Conservation (phyloP, 2,113 vertebrate genomes). For the Chaetops frenatus region DNA sequence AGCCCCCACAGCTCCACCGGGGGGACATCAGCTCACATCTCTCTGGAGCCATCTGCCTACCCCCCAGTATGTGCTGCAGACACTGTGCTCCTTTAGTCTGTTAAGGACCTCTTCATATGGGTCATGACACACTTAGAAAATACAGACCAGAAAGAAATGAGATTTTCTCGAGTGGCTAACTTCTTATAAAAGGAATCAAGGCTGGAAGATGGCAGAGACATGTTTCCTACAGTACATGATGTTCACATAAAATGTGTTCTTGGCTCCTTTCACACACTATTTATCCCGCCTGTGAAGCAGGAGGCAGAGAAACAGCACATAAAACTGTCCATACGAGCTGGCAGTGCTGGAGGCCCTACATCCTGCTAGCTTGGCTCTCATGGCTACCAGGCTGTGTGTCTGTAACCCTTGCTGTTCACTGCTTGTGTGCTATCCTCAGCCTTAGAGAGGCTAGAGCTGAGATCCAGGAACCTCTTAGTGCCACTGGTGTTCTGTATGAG, state of each 20-base stretch:
- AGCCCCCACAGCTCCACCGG: background rate
- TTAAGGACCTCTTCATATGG: background rate
- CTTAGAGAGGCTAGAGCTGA: background rate
- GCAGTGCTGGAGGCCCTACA: background rate
- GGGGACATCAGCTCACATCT: background rate
- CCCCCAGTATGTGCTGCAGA: background rate
- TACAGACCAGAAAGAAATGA: background rate
- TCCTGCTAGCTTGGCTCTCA: background rate
- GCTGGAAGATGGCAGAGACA: constrained; percentile 33
- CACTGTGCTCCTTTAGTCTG: background rate
- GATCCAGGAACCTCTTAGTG: background rate
- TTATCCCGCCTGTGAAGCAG: background rate
- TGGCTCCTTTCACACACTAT: background rate
- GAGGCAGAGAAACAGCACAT: constrained; percentile 2
- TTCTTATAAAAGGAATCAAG: background rate
- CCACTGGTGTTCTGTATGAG: background rate
- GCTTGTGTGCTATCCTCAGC: background rate
- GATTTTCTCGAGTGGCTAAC: background rate
- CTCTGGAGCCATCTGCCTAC: background rate
- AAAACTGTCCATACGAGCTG: constrained; percentile 40
- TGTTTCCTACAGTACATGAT: constrained; percentile 1
- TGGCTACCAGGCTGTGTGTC: background rate
- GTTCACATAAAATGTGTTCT: constrained; percentile 52
- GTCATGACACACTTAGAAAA: constrained; percentile 28
- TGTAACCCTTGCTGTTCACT: background rate